Base-by-base conservation (phyloP, 92 coral and sea anemone species). In the Epizoanthus illoricatus region DNA sequence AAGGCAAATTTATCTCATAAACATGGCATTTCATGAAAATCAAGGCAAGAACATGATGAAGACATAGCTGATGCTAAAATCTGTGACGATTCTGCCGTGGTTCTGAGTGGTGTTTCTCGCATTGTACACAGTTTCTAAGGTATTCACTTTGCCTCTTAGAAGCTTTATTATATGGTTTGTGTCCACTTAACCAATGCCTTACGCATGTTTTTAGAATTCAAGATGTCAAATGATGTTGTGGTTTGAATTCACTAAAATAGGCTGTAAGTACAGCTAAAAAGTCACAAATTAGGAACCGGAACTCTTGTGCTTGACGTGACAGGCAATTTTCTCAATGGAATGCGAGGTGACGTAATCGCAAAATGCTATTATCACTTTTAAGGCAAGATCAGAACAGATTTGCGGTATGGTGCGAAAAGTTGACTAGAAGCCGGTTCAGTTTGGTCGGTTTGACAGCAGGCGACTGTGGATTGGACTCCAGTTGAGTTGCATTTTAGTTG, bases 351-450 rank as follows among this genome's bases (percentile, higher is more conserved):
- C 47, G 43, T 78, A 78, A 78, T 78, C 82, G 59, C 82, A 24
- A 59, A 78, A 78, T 78, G 7, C 82, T 78, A 62, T 78, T 78
- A 78, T 78, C 82, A 78, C 82, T 78, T 70, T 78, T 41, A 63
- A 78, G 18, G 28, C 67, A 42, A 59, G 81, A 76, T 76, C 70
- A 76, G 59, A 62, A 78, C 82, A 42, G 82, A 78, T 78, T 78
- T 63, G 82, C 41, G 72, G 71, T 63, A 78, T 62, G 70, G 82
- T 78, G 82, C 20, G 49, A 78, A 61, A 61, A 63, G 21, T 55
- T 12, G 62, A 60, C 52, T 45, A 33, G 47, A 58, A n/a, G 81
- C 64, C 64, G 4, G 54, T n/a, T 63, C 24, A 19, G 39, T 57
- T 39, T 63, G 21, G 67, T 43, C 56, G 43, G 57, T 20, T 63